Percentiles rank a stretch among this genome's conserved stretches.
phyloP scores from a whole-genome alignment of 2,113 vertebrate genomes.

The Corvus hawaiiensis region DNA sequence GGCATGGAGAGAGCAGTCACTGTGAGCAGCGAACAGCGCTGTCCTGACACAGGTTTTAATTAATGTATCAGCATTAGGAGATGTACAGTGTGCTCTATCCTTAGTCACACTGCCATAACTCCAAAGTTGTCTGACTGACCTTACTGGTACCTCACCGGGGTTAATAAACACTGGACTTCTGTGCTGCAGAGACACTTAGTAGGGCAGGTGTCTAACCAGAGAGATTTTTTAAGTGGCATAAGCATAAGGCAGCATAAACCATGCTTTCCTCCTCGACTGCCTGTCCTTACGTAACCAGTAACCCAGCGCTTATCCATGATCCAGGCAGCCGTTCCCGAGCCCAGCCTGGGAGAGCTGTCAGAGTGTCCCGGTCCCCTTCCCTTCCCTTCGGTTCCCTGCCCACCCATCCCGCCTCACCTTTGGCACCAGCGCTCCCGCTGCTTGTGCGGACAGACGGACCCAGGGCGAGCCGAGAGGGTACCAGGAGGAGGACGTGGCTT shows the following conservation, averaged over 20 bases:
- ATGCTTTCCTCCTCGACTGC: neutral
- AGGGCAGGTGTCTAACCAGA: neutral
- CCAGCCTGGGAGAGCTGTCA: neutral
- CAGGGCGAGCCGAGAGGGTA: neutral
- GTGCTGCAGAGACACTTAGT: neutral
- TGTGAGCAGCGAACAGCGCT: accelerated
- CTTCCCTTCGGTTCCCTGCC: neutral
- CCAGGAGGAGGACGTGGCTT: neutral
- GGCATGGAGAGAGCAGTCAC: neutral
- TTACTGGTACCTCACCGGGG: neutral
- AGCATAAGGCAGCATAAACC: neutral
- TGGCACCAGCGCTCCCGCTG: neutral
- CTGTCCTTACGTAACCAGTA: neutral
- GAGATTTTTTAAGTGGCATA: neutral
- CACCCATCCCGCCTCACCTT: neutral
- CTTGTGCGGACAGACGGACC: neutral
- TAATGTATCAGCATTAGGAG: neutral
- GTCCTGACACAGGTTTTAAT: neutral
- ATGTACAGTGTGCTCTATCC: accelerated
- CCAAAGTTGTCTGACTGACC: neutral
- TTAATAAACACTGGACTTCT: too few relatives aligned
- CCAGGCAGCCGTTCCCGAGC: neutral
- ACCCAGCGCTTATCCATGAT: neutral
- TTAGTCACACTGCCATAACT: neutral
- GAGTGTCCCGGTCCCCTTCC: neutral